These are phyloP conservation scores for Thalassophryne amazonica DNA, from an alignment of 2,797 vertebrate species.

Conservation along the genomic window DNA sequence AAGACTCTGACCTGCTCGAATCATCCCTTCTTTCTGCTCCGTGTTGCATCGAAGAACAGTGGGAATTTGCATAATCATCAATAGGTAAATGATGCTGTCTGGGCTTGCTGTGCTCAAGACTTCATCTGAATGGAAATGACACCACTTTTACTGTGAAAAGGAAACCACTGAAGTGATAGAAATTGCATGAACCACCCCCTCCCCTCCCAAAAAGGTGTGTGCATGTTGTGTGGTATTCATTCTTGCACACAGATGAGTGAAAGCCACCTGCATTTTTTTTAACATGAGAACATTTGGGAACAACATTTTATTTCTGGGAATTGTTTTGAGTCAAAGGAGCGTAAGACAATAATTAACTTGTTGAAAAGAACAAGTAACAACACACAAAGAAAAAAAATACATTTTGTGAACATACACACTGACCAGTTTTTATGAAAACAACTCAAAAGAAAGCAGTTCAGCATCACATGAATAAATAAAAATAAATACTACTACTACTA, in stretches of 20 bases:
- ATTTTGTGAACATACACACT: conserved; percentile 71
- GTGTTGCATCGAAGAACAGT: conserved; percentile 46
- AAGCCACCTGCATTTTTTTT: conserved; percentile 33
- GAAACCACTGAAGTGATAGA: conserved; percentile 41
- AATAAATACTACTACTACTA: too few relatives aligned
- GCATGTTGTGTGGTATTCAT: conserved; percentile 14
- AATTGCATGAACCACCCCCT: conserved; percentile 26
- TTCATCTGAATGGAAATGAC: conserved; percentile 68
- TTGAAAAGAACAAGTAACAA: conserved; percentile 82
- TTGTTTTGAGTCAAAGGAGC: conserved; percentile 89
- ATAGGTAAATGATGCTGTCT: conserved; percentile 56
- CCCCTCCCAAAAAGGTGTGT: too few relatives aligned
- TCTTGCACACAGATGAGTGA: conserved; percentile 18
- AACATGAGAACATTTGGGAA: conserved; percentile 82
- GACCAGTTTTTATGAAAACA: conserved; percentile 60
- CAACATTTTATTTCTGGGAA: conserved; percentile 98
- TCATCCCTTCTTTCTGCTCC: conserved; percentile 16
- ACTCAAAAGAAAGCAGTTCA: conserved; percentile 69
- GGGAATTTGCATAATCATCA: conserved; percentile 67
- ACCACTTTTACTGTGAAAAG: conserved; percentile 43
- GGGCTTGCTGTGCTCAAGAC: conserved; percentile 27
- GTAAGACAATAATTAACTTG: conserved; percentile 78
- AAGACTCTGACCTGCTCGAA: conserved; percentile 28
- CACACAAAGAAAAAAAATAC: conserved; percentile 65
- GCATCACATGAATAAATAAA: conserved; percentile 75